phyloP scores from a whole-genome alignment of 2,113 vertebrate genomes.

The Azemiops feae region DNA sequence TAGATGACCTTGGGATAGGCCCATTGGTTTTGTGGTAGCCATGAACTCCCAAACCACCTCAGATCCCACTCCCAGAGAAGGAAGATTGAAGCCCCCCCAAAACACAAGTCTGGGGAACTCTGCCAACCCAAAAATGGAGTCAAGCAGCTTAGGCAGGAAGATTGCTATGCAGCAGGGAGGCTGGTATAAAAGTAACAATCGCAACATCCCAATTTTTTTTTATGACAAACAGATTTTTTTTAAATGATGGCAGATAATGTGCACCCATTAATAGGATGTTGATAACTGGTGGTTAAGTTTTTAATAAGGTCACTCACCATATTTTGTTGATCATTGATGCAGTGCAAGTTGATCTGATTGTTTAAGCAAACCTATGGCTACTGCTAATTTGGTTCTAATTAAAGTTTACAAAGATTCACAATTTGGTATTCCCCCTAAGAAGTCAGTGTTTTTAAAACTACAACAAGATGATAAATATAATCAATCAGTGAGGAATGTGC shows the following conservation, averaged over 20 bases:
- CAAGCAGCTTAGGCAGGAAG: background rate
- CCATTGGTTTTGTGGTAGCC: background rate
- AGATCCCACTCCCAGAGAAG: background rate
- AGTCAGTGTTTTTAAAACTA: slow-evolving; percentile 35
- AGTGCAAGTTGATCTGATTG: slow-evolving; percentile 18
- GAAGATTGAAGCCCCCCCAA: background rate
- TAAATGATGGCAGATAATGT: background rate
- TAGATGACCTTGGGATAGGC: background rate
- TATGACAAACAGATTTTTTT: background rate
- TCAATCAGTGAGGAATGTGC: slow-evolving; percentile 34
- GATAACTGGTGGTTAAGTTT: slow-evolving; percentile 3
- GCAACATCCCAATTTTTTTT: background rate
- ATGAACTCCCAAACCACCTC: background rate
- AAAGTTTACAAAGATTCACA: slow-evolving; percentile 32
- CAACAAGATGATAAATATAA: slow-evolving; percentile 44
- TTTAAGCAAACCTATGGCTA: slow-evolving; percentile 31
- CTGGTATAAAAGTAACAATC: background rate
- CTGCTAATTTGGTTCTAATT: slow-evolving; percentile 40
- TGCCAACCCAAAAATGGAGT: background rate
- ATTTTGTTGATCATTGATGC: slow-evolving; percentile 24
- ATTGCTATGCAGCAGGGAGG: background rate
- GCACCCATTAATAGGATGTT: background rate
- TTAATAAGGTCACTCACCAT: background rate
- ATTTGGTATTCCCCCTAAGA: slow-evolving; percentile 33
- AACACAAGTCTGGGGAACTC: background rate